phyloP scores from a whole-genome alignment of 2,888 invertebrate species.

The Pseudococcus longispinus region DNA sequence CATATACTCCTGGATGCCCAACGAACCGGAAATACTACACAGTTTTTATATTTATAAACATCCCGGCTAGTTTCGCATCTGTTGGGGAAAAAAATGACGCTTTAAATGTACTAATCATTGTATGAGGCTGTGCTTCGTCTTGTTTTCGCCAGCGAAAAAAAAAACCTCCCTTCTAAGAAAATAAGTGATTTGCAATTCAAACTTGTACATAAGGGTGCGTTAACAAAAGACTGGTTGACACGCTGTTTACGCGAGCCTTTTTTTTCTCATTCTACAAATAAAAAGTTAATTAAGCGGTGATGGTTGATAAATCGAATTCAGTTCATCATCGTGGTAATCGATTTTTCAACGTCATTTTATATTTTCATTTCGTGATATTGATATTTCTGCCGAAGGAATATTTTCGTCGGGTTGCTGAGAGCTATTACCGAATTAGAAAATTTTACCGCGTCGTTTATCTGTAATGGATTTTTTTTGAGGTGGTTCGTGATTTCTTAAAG shows the following conservation, averaged over 20 bases:
- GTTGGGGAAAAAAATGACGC: not conserved
- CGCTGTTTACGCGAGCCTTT: slow-evolving; percentile 34
- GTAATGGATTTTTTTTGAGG: not conserved
- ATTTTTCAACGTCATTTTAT: slow-evolving; percentile 34
- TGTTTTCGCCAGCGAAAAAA: not conserved
- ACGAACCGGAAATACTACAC: not conserved
- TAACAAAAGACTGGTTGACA: slow-evolving; percentile 38
- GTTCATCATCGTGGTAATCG: slow-evolving; percentile 1
- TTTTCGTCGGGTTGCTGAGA: not conserved
- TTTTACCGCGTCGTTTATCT: not conserved
- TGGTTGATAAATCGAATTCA: slow-evolving; percentile 29
- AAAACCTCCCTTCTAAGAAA: not conserved
- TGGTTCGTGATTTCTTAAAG: not conserved
- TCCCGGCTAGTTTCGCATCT: not conserved
- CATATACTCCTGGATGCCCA: not conserved
- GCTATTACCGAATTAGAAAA: not conserved
- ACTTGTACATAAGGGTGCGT: slow-evolving; percentile 42
- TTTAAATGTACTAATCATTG: slow-evolving; percentile 25
- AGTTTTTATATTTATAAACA: not conserved
- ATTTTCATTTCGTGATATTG: slow-evolving; percentile 24
- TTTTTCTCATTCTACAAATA: slow-evolving; percentile 26
- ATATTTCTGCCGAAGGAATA: not conserved
- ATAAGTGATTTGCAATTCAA: slow-evolving; percentile 36
- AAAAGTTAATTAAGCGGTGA: slow-evolving; percentile 42
- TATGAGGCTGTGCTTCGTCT: not conserved